These are phyloP conservation scores for Polyommatus iphigenia DNA, from an alignment of 2,888 invertebrate genomes.

Conservation along the genomic window DNA sequence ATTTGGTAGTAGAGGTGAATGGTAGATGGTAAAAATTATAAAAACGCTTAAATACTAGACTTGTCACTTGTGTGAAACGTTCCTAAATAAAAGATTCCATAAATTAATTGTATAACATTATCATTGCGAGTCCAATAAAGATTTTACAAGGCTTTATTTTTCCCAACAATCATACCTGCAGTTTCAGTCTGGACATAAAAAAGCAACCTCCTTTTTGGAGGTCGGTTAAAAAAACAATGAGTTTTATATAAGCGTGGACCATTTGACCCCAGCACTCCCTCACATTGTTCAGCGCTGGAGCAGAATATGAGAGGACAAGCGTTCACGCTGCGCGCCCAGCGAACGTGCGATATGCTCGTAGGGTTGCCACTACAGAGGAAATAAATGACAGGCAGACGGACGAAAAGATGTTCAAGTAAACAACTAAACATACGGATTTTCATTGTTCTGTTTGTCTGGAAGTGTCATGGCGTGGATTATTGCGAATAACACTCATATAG, in stretches of 20 bases:
- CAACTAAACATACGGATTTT: too few species aligned
- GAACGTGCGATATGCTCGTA: slow-evolving; percentile 47
- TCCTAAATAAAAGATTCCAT: too few species aligned
- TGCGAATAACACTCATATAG: too few species aligned
- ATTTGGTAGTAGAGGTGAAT: too few species aligned
- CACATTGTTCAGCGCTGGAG: slow-evolving; percentile 40
- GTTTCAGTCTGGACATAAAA: not conserved
- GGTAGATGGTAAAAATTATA: too few species aligned
- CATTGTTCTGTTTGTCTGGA: too few species aligned
- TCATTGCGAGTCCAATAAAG: not conserved
- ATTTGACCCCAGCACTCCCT: slow-evolving; percentile 18
- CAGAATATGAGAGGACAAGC: slow-evolving; percentile 46
- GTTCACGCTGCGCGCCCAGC: slow-evolving; percentile 39
- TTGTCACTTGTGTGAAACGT: too few species aligned
- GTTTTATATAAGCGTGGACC: slow-evolving; percentile 13
- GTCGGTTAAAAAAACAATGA: not conserved
- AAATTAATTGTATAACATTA: not conserved
- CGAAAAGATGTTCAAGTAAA: not conserved
- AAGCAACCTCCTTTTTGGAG: not conserved
- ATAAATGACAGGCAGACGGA: not conserved
- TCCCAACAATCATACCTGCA: too few species aligned
- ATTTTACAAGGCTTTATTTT: too few species aligned
- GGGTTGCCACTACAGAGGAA: slow-evolving; percentile 28
- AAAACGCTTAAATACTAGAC: too few species aligned
- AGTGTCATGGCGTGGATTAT: too few species aligned